Conservation (phyloP, 2,797 vertebrate genomes). For the Myiotriccus ornatus region DNA sequence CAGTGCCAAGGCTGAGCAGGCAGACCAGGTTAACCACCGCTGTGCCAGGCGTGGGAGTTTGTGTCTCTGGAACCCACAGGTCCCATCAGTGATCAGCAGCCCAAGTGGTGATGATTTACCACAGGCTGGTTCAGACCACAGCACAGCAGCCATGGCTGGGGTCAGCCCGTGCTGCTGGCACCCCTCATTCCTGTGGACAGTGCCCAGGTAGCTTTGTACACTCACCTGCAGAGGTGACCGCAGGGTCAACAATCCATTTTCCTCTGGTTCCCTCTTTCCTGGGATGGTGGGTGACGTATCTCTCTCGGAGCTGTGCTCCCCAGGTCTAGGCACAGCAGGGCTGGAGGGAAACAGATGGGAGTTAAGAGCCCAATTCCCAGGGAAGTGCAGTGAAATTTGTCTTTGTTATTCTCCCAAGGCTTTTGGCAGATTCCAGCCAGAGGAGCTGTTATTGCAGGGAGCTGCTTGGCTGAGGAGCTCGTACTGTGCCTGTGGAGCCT, state of each 20-base stretch:
- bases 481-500: rapidly evolving
- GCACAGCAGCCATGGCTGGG: background rate
- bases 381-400: background rate
- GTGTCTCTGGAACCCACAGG: background rate
- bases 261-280: background rate
- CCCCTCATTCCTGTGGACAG: rapidly evolving
- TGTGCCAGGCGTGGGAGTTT: background rate
- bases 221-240: background rate
- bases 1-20: background rate
- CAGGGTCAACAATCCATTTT: background rate
- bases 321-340: background rate
- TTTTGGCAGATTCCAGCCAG: background rate
- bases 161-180: background rate
- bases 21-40: background rate
- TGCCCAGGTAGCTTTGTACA: background rate
- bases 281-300: rapidly evolving
- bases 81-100: background rate
- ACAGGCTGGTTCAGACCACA: background rate
- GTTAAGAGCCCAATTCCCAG: background rate
- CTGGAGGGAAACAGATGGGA: slow-evolving; percentile 5
- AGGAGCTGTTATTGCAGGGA: background rate
- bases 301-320: background rate
- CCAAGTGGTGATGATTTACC: background rate
- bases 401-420: background rate
- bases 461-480: background rate